Base-by-base conservation (phyloP, 2,113 vertebrate genomes). In the Xenopus laevis region DNA sequence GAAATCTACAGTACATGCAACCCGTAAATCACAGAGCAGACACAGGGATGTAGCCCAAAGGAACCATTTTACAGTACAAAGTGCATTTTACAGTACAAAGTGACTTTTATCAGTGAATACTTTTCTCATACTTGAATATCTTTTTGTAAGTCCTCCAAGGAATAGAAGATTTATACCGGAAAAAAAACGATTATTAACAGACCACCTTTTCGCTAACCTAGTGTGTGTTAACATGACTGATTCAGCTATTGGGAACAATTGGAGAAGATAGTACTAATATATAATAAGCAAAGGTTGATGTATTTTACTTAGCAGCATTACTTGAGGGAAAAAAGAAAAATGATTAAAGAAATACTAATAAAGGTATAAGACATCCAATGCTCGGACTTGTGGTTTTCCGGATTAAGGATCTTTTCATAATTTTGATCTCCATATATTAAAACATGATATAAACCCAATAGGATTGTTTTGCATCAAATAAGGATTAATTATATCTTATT, bases 21-120 rank as follows among this genome's bases (percentile, higher is more conserved):
- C 66, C 74, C 62, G 66, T 76, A 76, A 76, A 69, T 76, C 74
- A 76, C 47, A 60, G 72, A 63, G 66, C 66, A 69, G 68, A 60
- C 74, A 61, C 59, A 27, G 17, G 46, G 66, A 76, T 76, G 59
- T 76, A 76, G 66, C 74, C 74, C 74, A 76, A 62, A 76, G 74
- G 74, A 76, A 63, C 47, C 17, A 69, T 76, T 59, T 59, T 59
- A 59, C 7, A 21, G 57, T 59, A 59, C 13, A 59, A 59, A 59
- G 57, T 59, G 20, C 57, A 4, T 59, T 76, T 76, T 76, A 69
- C 74, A 60, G 74, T 69, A 69, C n/a, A 63, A 76, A 76, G 66
- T 69, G 66, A 69, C 66, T 76, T 69, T 76, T 76, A 76, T 76
- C 66, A 64, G 74, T 76, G 63, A 68, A 69, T 59, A 76, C 74